Base-by-base conservation (phyloP, 1,140 invertebrate species). In the Drosophila subobscura region DNA sequence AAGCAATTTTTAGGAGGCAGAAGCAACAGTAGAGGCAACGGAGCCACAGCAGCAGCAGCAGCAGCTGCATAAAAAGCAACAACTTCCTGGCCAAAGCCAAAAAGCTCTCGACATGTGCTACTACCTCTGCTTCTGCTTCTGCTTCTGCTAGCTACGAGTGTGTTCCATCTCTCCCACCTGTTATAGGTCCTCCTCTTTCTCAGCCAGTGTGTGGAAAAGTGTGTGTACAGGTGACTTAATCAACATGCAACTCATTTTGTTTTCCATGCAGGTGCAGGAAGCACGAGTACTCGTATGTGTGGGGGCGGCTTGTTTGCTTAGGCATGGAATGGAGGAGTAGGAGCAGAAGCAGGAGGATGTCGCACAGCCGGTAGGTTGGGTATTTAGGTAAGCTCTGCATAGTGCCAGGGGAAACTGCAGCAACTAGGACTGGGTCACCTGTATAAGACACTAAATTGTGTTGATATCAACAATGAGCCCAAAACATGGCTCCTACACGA, bases 191-290 rank as follows among this genome's bases (percentile, higher is more conserved):
- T 20, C 45, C 2, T 37, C 14, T 23, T 14, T 22, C 23, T 44
- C 4, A 37, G 40, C 45, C 33, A 71, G 81, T 71, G 33, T 80
- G 77, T 77, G 73, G 74, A 75, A 75, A 80, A 80, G 81, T 86
- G 83, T 86, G 83, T 83, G 84, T 86, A 88, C 74, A 86, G 83
- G 81, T 86, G 81, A 86, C 81, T 86, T 86, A 86, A 86, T 86
- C 81, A 86, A 86, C 81, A 81, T 86, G 81, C 81, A 86, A 86
- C 81, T 88, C 83, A 86, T 86, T 86, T 86, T 86, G 70, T 88
- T 86, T 81, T 78, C 73, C 70, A 71, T 77, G 60, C 76, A 65
- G 71, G 46, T 73, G 71, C 71, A 73, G 56, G 46, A 51, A 42
- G 64, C 33, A 49, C 55, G 37, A 12, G 33, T n/a, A 51, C 66